Evolutionary conservation across 2,797 vertebrate genomes (phyloP).

Genomic region (Eospalax fontanierii): DNA sequence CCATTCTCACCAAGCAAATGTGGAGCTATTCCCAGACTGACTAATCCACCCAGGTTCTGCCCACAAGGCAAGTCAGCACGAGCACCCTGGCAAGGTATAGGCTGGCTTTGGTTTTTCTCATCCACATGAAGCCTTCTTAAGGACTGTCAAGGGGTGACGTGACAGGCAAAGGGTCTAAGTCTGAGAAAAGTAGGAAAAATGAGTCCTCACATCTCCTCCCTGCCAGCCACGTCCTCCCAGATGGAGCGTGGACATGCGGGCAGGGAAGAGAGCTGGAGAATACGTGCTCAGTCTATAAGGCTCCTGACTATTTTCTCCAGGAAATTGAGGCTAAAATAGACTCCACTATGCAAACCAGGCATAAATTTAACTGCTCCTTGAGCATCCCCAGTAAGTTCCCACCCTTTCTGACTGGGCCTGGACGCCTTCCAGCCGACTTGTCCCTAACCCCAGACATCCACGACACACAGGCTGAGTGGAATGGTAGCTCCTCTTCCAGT

Average conservation of each 20-base stretch:
- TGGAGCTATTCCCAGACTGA: not conserved
- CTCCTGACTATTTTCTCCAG: not conserved
- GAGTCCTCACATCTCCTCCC: not conserved
- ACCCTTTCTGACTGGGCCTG: not conserved
- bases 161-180: not conserved
- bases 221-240: fast-evolving
- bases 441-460: not conserved
- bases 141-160: not conserved
- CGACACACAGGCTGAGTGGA: fast-evolving
- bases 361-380: not conserved
- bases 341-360: not conserved
- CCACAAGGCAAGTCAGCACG: not conserved
- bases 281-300: not conserved
- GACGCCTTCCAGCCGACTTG: not conserved
- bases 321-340: conserved; percentile 51
- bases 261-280: not conserved
- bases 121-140: not conserved
- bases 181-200: not conserved
- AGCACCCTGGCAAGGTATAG: not conserved
- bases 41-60: not conserved
- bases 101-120: conserved; percentile 34
- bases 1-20: not conserved
- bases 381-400: not conserved
- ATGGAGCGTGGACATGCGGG: not conserved
- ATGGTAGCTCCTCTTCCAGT: not conserved